These are phyloP conservation scores for Sciurus vulgaris DNA, from an alignment of 2,797 vertebrate genomes.

Conservation along the genomic window DNA sequence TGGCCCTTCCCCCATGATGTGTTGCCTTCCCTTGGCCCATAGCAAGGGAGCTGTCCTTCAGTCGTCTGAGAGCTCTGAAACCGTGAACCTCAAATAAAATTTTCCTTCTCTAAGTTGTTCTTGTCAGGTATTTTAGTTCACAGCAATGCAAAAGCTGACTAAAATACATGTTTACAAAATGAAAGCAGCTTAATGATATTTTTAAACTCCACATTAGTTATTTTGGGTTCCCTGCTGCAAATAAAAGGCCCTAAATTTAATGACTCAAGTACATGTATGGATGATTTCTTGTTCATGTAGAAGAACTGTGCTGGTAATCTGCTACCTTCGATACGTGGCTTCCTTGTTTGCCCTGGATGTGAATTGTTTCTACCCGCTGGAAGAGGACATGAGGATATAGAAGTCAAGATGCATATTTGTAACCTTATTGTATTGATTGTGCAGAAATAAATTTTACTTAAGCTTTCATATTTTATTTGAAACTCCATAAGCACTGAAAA, in stretches of 20 bases:
- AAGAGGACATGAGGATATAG: not conserved
- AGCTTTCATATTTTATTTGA: slow-evolving; percentile 34
- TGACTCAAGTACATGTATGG: not conserved
- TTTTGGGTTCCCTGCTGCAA: not conserved
- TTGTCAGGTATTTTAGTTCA: too few relatives aligned
- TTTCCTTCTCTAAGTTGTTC: too few relatives aligned
- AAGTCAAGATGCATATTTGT: not conserved
- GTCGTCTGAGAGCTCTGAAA: too few relatives aligned
- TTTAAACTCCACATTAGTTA: not conserved
- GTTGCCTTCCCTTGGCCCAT: too few relatives aligned
- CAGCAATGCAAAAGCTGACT: too few relatives aligned
- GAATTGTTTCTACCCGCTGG: not conserved
- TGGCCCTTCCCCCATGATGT: too few relatives aligned
- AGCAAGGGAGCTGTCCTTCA: too few relatives aligned
- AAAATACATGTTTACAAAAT: not conserved
- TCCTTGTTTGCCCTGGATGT: not conserved
- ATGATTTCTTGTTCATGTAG: not conserved
- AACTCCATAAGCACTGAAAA: not conserved
- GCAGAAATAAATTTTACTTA: not conserved
- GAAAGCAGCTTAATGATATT: not conserved
- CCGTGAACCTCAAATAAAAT: too few relatives aligned
- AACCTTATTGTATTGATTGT: not conserved
- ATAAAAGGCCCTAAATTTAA: not conserved
- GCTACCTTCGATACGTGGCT: not conserved
- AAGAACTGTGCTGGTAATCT: not conserved